Base-by-base conservation (phyloP, 2,113 vertebrate genomes). In the Cinclus mexicanus region DNA sequence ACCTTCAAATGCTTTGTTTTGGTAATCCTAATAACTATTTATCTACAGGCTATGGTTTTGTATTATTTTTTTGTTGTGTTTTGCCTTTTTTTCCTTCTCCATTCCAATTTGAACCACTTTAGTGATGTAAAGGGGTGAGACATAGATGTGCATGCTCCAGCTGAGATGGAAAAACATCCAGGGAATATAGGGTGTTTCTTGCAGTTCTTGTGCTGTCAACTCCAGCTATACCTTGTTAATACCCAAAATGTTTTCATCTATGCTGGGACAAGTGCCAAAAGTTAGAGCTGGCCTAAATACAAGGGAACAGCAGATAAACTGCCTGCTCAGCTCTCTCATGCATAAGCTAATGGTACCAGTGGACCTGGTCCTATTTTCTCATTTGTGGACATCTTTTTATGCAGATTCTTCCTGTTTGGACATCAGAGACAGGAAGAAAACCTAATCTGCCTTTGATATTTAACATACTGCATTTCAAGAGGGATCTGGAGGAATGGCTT, bases 221-320 rank as follows among this genome's bases (percentile, higher is more conserved):
- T 91, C 37, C 35, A 92, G 37, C 55, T 89, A 23, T 67, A 87
- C 68, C 61, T 92, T 75, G 23, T 56, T 94, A 93, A 91, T 74
- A 82, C 47, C 14, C 69, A 67, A 87, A 90, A 44, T 35, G 26
- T 95, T 95, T 81, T 96, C 64, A 67, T 83, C 69, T 94, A 41
- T 28, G 33, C 65, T 77, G 81, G 77, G 68, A 86, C 26, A 70
- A 50, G 23, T 78, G 89, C 80, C 69, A 74, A 35, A 64, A 91
- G 33, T 71, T 55, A 55, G 23, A 83, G 39, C 24, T 94, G 68
- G 87, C 83, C 87, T 56, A 93, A 89, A 93, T 61, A 68, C 60
- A 93, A 84, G 77, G 52, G 70, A 93, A 87, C 52, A 63, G 56
- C 42, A 92, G n/a, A 75, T 28, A 47, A 91, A 59, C 60, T 75